phyloP scores from a whole-genome alignment of 2,797 vertebrate genomes.

The Emydoidea blandingii region DNA sequence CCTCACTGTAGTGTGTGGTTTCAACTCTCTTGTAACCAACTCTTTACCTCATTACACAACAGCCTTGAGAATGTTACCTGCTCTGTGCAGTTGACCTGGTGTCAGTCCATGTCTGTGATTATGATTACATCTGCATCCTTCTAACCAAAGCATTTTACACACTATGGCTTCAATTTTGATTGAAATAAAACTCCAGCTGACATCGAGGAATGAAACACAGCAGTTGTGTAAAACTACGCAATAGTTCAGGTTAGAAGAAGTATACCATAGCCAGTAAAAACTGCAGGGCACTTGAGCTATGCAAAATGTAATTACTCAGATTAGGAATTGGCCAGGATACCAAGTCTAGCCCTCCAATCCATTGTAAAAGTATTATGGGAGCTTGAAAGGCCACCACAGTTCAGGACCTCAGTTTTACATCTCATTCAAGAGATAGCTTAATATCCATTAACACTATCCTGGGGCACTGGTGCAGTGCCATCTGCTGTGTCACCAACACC shows the following conservation, averaged over 20 bases:
- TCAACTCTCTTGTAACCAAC: not conserved
- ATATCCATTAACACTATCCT: not conserved
- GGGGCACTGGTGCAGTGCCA: not conserved
- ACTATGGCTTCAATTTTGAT: accelerated
- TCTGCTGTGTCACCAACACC: not conserved
- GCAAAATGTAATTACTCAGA: accelerated
- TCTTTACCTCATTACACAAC: not conserved
- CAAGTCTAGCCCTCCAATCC: not conserved
- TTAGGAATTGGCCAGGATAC: not conserved
- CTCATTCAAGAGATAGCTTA: not conserved
- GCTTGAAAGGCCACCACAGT: not conserved
- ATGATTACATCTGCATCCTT: not conserved
- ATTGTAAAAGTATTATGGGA: not conserved
- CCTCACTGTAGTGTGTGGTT: not conserved
- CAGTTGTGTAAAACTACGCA: not conserved
- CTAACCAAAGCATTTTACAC: not conserved
- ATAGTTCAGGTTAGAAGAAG: not conserved
- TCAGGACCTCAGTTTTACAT: not conserved
- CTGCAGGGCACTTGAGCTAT: accelerated
- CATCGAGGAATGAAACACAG: not conserved
- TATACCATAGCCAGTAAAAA: not conserved
- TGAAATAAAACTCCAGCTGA: not conserved
- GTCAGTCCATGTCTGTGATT: not conserved
- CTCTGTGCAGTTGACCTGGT: not conserved
- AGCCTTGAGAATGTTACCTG: too few species aligned